These are phyloP conservation scores for Crax fasciolata DNA, from an alignment of 2,797 vertebrate genomes.

Conservation along the genomic window DNA sequence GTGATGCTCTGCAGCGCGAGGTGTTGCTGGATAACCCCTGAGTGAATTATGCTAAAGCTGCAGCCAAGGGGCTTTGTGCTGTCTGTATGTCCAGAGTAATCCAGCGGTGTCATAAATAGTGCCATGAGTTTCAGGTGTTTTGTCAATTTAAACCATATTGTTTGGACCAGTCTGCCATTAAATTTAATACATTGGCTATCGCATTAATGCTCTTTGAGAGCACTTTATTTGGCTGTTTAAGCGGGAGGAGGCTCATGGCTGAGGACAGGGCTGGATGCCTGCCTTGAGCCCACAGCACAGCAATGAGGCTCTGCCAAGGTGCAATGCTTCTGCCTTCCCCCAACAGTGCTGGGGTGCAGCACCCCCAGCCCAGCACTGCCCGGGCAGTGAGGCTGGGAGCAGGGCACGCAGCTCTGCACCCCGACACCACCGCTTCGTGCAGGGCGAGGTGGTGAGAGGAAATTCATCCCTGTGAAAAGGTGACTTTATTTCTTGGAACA, in stretches of 20 bases:
- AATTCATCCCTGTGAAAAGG: background rate
- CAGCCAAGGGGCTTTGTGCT: background rate
- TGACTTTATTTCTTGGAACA: background rate
- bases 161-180: background rate
- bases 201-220: background rate
- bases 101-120: background rate
- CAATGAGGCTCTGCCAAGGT: background rate
- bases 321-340: background rate
- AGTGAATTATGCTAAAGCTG: background rate
- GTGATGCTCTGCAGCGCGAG: background rate
- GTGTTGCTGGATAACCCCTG: background rate
- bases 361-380: background rate
- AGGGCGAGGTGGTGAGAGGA: background rate
- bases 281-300: background rate
- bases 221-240: background rate
- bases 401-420: fast-evolving
- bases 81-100: background rate
- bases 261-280: background rate
- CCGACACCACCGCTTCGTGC: fast-evolving
- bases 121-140: background rate
- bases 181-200: background rate
- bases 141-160: background rate
- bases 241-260: background rate
- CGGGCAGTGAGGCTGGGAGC: background rate
- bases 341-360: background rate